Conservation (phyloP, 2,113 vertebrate genomes). For the Oncorhynchus gorbuscha region DNA sequence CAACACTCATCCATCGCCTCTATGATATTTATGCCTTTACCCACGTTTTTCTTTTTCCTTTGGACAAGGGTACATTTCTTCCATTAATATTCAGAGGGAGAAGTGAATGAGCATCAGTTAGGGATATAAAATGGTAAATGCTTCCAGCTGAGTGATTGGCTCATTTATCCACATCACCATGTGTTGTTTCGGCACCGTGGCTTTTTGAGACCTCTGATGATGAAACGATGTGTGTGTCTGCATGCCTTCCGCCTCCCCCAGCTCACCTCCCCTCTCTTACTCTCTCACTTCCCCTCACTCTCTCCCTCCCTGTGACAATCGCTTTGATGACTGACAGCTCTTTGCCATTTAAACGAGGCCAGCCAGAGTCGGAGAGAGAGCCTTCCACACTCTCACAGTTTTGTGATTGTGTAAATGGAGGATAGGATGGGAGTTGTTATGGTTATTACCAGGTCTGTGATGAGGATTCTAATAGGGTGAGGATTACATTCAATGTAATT, state of each 20-base stretch:
- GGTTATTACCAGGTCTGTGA: conserved; percentile 30
- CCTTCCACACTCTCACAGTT: neutral
- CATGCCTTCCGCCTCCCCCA: neutral
- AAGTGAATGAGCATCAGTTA: conserved; percentile 38
- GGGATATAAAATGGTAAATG: conserved; percentile 61
- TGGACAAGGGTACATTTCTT: conserved; percentile 35
- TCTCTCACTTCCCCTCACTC: conserved; percentile 18
- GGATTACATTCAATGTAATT: conserved; percentile 56
- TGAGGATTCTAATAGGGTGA: conserved; percentile 51
- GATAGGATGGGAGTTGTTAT: conserved; percentile 37
- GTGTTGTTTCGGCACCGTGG: conserved; percentile 54
- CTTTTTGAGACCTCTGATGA: conserved; percentile 53
- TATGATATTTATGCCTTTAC: conserved; percentile 64
- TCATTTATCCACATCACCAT: conserved; percentile 65
- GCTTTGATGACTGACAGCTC: conserved; percentile 51
- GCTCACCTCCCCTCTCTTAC: conserved; percentile 25
- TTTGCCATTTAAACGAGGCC: conserved; percentile 43
- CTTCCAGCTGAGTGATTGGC: conserved; percentile 66
- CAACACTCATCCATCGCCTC: too few species aligned
- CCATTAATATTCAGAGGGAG: conserved; percentile 66
- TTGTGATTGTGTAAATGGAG: neutral
- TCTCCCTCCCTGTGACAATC: neutral
- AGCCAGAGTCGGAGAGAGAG: neutral
- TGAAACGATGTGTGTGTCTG: conserved; percentile 23
- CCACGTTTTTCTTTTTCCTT: conserved; percentile 46